Conservation (phyloP, 2,797 vertebrate species). For the Pseudocheirus occidentalis region DNA sequence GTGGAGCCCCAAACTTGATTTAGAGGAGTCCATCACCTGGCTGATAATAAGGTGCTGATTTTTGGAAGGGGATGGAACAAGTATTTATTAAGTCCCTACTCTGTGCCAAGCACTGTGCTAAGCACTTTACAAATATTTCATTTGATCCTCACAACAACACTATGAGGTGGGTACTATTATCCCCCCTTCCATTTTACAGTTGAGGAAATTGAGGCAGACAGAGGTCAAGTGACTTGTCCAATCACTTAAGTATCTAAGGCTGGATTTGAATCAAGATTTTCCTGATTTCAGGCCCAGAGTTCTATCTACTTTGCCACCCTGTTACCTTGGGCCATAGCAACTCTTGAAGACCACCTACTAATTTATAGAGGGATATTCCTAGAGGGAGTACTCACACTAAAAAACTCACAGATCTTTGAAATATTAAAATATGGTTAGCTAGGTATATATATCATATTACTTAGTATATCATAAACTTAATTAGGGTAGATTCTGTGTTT, state of each 20-base stretch:
- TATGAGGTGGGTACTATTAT: no score
- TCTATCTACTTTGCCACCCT: neutral
- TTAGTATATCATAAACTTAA: neutral
- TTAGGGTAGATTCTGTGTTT: neutral
- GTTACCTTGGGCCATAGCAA: neutral
- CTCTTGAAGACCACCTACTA: neutral
- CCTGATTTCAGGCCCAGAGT: neutral
- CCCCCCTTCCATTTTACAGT: neutral
- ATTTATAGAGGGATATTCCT: neutral
- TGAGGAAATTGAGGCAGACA: neutral
- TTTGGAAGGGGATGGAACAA: neutral
- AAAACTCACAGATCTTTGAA: neutral
- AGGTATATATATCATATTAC: neutral
- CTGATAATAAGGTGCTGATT: neutral
- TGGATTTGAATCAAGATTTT: neutral
- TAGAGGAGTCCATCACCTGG: neutral
- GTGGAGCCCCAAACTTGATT: neutral
- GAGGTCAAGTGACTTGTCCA: neutral
- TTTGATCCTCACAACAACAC: no score
- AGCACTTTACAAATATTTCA: neutral
- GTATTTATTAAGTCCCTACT: neutral
- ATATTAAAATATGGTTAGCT: neutral
- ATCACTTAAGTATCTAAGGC: neutral
- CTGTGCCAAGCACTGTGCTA: neutral
- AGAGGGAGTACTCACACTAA: neutral